A percentile compares a stretch with the other conserved stretches of the same genome.
These are phyloP conservation scores for Sparidentex hasta DNA, from an alignment of 2,797 vertebrate genomes.

Conservation along the genomic window DNA sequence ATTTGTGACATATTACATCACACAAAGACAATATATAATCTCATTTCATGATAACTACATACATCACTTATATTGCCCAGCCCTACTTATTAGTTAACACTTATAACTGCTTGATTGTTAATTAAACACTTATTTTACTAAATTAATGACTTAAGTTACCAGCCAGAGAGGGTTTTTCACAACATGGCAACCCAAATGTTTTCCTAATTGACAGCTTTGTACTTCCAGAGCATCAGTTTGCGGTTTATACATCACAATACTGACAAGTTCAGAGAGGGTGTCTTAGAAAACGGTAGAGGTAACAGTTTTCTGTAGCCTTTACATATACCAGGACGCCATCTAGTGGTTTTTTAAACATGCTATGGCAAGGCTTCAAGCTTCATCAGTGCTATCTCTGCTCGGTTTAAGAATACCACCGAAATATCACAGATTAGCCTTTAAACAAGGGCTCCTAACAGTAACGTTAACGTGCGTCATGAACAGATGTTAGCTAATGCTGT, in stretches of 20 bases:
- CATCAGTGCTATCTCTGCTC: not conserved
- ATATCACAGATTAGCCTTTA: not conserved
- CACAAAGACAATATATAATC: too few relatives aligned
- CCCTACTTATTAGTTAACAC: not conserved
- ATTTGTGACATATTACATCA: too few relatives aligned
- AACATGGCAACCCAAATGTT: not conserved
- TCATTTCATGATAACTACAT: too few relatives aligned
- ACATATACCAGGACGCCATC: slow-evolving; percentile 16
- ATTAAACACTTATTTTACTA: not conserved
- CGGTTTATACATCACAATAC: too few relatives aligned
- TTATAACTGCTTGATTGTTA: not conserved
- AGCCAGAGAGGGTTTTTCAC: not conserved
- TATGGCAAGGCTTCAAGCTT: not conserved
- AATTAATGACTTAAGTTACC: not conserved
- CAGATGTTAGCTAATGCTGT: not conserved
- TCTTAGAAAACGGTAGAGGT: too few relatives aligned
- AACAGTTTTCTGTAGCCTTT: not conserved
- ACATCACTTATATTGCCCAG: too few relatives aligned
- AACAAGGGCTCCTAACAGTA: not conserved
- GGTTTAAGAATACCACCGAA: not conserved
- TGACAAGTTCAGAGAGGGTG: not conserved
- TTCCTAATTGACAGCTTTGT: not conserved
- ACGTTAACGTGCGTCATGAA: not conserved
- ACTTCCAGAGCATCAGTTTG: not conserved
- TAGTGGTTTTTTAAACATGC: not conserved